Evolutionary conservation across 1,140 invertebrate genomes (phyloP).

Genomic region (Hesperophylax magnus): DNA sequence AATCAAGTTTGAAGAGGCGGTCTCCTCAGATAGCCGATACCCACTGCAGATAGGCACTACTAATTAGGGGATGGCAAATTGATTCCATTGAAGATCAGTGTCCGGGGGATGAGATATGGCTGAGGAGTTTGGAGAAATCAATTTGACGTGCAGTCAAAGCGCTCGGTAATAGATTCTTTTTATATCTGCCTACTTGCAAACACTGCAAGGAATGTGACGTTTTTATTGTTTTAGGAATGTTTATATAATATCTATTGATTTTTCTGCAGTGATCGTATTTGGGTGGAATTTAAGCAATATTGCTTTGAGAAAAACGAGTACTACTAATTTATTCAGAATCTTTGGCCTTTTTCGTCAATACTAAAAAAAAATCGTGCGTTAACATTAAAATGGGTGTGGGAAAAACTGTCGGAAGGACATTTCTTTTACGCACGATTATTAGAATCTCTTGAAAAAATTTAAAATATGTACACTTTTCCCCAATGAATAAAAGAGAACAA

Average conservation of each 20-base stretch:
- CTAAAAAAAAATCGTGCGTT: too few relatives aligned
- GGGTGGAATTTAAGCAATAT: too few relatives aligned
- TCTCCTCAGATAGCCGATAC: conserved; percentile 39
- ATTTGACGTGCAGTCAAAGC: conserved; percentile 24
- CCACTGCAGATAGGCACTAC: conserved; percentile 48
- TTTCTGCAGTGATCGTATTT: too few relatives aligned
- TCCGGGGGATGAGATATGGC: conserved; percentile 34
- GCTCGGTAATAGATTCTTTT: neutral
- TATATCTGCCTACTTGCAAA: neutral
- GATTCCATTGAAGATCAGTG: conserved; percentile 51
- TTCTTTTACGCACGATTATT: too few relatives aligned
- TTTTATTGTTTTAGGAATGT: neutral
- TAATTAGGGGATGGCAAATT: conserved; percentile 59
- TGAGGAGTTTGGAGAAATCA: conserved; percentile 19
- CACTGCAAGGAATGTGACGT: neutral
- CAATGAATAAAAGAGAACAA: too few relatives aligned
- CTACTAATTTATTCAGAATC: too few relatives aligned
- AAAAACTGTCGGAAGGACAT: too few relatives aligned
- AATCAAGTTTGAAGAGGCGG: conserved; percentile 52
- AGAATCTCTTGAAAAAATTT: too few relatives aligned
- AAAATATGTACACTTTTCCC: too few relatives aligned
- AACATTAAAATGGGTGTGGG: too few relatives aligned
- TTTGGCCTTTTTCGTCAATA: too few relatives aligned
- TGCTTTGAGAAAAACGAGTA: too few relatives aligned
- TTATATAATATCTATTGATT: neutral